Evolutionary conservation across 2,797 vertebrate species (phyloP), one percentile per base, ranked within the genome.

Genomic region (Lacerta viridis): DNA sequence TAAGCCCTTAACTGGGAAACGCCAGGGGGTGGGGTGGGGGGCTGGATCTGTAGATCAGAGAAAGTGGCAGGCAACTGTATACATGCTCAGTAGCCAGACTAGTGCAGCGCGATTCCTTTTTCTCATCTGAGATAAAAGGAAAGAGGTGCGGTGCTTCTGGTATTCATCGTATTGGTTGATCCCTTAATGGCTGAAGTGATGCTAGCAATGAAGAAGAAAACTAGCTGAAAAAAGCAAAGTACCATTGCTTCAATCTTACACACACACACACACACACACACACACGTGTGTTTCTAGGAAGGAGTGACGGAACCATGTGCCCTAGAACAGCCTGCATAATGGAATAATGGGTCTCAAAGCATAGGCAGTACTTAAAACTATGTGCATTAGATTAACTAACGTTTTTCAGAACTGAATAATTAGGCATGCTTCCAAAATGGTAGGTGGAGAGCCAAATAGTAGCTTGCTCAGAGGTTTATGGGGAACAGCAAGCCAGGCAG

Each of bases 151-250:
- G 77, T 89, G 88, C 90, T 93, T 93, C 84, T 66, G 20, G 94
- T 95, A 96, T 95, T 96, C 94, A 95, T 55, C 50, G 50, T 2
- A 2, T 88, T 90, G 79, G 90, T 90, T 93, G 94, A 95, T 95
- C 94, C 84, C 90, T 95, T 94, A 91, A 93, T 59, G 33, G 96
- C 96, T 96, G 94, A 91, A 95, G 90, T 92, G 88, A 94, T 20
- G 68, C 89, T 91, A 87, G 79, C 85, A 74, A 69, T 76, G 89
- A 77, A 71, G 91, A 88, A 95, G 91, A 83, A 90, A 95, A 90
- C 87, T 92, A 92, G 85, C 88, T 91, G 93, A 85, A 89, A 93
- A 94, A 87, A 88, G 87, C 89, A 89, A 9, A 18, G 15, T 75
- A 89, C 84, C 92, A 87, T 82, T 90, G 79, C 78, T 88, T 93